Percentiles rank a stretch among this genome's conserved stretches.
Evolutionary conservation across 1,140 invertebrate species (phyloP).

Genomic region (Musca vetustissima): DNA sequence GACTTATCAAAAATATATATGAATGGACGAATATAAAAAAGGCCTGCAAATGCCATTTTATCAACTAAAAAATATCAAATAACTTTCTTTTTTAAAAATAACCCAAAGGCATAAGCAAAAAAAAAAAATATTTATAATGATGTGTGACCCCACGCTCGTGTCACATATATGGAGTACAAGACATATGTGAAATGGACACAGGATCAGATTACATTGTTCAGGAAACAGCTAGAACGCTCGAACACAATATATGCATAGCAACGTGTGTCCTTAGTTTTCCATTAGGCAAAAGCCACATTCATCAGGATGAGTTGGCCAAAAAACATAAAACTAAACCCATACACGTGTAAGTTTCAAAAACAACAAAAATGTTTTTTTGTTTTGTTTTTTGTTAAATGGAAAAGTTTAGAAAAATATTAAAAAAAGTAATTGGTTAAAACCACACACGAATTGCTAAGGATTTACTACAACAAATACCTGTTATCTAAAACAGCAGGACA

Average conservation of each 20-base stretch:
- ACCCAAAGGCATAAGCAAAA: constrained; percentile 8
- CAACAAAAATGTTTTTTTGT: not conserved
- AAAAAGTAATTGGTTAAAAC: too few species aligned
- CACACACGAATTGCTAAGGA: too few species aligned
- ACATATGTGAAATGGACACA: constrained; percentile 25
- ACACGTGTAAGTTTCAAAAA: constrained; percentile 8
- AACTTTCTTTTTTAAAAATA: constrained; percentile 25
- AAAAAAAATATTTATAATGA: constrained; percentile 13
- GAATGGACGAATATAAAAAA: not conserved
- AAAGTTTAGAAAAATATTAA: too few species aligned
- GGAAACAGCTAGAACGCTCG: not conserved
- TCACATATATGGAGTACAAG: not conserved
- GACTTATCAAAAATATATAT: constrained; percentile 20
- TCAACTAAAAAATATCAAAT: constrained; percentile 29
- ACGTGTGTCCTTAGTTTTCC: not conserved
- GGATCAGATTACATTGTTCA: constrained; percentile 28
- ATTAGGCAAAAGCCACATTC: not conserved
- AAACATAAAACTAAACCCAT: constrained; percentile 11
- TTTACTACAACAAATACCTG: too few species aligned
- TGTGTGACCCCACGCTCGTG: constrained; percentile 22
- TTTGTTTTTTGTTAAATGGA: not conserved
- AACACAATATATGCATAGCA: constrained; percentile 17
- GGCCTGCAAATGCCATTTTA: not conserved
- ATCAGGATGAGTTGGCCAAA: not conserved
- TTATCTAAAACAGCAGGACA: too few species aligned